Evolutionary conservation across 1,140 invertebrate genomes (phyloP), one percentile per base, ranked within the genome.

Genomic region (Lepidurus couesii): DNA sequence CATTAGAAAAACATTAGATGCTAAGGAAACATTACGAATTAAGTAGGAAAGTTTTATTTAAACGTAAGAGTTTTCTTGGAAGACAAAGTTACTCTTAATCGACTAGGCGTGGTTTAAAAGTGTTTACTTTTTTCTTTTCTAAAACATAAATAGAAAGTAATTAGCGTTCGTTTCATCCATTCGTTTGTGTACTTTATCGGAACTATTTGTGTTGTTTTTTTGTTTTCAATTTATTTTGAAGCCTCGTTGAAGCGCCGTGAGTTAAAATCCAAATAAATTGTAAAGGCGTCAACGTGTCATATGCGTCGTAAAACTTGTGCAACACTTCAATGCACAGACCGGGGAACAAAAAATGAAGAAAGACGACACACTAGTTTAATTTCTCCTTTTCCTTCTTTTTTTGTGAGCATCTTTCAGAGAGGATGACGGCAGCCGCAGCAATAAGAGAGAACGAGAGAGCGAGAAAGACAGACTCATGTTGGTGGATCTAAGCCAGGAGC

Each of bases 401-500:
- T 65, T 65, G 53, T 65, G 53, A n/a, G 34, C 34, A 34, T 34
- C n/a, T 65, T 65, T 65, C 21, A 13, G 53, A 65, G 16, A 13
- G 53, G 16, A n/a, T 3, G 53, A 13, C 16, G 53, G 53, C 53
- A 13, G 53, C 53, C 16, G 53, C 34, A 34, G 34, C 34, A 34
- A 34, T 34, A 34, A 34, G 34, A 34, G 34, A 34, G 3, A 34
- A 34, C 34, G 34, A 34, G 34, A 26, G 26, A 26, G 24, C 24
- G 26, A 34, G 34, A 34, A 34, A 34, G 34, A 34, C 53, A 65
- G 53, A 65, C 53, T 65, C 21, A 21, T 65, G n/a, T 65, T 65
- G 53, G 53, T 65, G 53, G 53, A 65, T 65, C 53, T 65, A 65
- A 65, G 53, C 53, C 53, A 65, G 53, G 53, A 65, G 53, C 53